A percentile compares a stretch with the other conserved stretches of the same genome.
These are phyloP conservation scores for Aphelocoma californica DNA, from an alignment of 2,797 vertebrate genomes.

Conservation along the genomic window DNA sequence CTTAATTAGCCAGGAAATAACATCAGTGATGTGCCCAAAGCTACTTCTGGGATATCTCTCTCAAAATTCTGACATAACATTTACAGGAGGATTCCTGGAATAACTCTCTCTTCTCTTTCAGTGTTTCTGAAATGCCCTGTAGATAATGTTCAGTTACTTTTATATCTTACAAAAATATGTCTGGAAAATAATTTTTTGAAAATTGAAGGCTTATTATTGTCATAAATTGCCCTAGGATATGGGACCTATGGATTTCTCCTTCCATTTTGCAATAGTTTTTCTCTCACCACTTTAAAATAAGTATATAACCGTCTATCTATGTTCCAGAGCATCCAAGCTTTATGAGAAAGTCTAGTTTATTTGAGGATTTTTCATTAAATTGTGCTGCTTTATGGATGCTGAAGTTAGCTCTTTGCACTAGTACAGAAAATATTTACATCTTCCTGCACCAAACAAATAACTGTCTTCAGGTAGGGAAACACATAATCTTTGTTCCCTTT, in stretches of 20 bases:
- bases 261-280: neutral
- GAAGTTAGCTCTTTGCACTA: neutral
- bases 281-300: neutral
- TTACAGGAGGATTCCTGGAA: neutral
- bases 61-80: neutral
- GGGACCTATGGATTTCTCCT: neutral
- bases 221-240: neutral
- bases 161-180: neutral
- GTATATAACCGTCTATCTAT: neutral
- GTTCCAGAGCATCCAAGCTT: neutral
- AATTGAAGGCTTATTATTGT: neutral
- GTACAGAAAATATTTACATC: neutral
- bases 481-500: neutral
- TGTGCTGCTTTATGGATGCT: neutral
- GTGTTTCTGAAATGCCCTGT: neutral
- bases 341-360: neutral
- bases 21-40: neutral
- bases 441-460: neutral
- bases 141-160: neutral
- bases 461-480: neutral
- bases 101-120: neutral
- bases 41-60: neutral
- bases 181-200: neutral
- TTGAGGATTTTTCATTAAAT: neutral
- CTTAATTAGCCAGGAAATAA: constrained; percentile 4